Evolutionary conservation across 2,113 vertebrate species (phyloP).

Genomic region (Redunca redunca): DNA sequence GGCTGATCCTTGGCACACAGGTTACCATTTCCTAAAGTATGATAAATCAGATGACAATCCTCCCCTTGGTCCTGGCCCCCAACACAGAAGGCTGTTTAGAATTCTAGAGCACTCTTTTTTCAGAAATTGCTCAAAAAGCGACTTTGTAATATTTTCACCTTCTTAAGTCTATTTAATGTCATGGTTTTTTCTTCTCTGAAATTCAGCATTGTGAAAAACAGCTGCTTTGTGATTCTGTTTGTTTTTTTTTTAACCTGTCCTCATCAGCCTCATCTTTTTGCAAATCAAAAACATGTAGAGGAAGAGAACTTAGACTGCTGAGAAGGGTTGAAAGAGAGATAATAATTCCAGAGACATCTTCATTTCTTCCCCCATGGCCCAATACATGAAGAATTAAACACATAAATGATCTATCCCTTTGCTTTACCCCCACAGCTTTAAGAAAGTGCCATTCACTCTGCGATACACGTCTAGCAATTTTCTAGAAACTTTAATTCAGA

Average conservation of each 20-base stretch:
- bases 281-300: constrained; percentile 4
- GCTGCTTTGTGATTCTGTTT: neutral
- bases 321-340: neutral
- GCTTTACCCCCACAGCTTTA: neutral
- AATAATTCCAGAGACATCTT: neutral
- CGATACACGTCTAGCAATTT: neutral
- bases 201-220: neutral
- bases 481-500: neutral
- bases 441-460: neutral
- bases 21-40: constrained; percentile 28
- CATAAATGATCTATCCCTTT: neutral
- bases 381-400: neutral
- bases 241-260: neutral
- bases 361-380: neutral
- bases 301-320: neutral
- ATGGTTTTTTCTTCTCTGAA: neutral
- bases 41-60: neutral
- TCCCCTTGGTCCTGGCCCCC: neutral
- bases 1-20: neutral
- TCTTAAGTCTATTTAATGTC: neutral
- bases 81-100: neutral
- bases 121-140: neutral
- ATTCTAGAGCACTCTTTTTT: neutral
- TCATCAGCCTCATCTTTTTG: neutral
- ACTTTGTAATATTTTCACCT: neutral